Evolutionary conservation across 2,113 vertebrate species (phyloP).

Genomic region (Nesospiza acunhae): DNA sequence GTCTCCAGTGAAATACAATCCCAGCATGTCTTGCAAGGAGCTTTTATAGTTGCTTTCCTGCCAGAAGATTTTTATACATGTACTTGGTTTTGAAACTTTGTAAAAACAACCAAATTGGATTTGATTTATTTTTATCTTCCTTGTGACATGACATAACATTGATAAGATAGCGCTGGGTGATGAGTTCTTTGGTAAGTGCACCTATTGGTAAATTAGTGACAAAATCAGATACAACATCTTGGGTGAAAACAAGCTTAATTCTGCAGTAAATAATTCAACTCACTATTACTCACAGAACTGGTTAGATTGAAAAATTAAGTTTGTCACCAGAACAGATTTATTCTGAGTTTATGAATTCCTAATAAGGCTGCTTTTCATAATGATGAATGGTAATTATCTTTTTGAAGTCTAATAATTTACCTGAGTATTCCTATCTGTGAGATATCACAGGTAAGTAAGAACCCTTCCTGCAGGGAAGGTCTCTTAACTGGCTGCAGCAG

Average conservation of each 20-base stretch:
- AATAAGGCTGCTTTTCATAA: conserved; percentile 52
- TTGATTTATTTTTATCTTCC: neutral
- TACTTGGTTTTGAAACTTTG: neutral
- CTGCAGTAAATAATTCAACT: neutral
- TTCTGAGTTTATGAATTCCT: conserved; percentile 72
- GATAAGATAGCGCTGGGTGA: neutral
- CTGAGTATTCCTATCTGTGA: conserved; percentile 40
- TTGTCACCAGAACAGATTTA: conserved; percentile 71
- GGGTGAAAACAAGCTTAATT: neutral
- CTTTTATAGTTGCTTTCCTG: neutral
- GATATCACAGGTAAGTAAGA: neutral
- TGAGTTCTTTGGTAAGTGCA: neutral
- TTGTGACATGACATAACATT: neutral
- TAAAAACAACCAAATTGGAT: neutral
- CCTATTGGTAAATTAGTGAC: neutral
- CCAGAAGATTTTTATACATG: neutral
- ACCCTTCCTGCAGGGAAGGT: conserved; percentile 9
- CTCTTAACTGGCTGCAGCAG: neutral
- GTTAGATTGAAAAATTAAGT: conserved; percentile 58
- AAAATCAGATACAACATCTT: neutral
- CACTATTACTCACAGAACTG: neutral
- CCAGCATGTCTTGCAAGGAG: accelerated
- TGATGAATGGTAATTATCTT: conserved; percentile 73
- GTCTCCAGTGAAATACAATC: neutral
- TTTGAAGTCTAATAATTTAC: conserved; percentile 56